Evolutionary conservation across 1,140 invertebrate species (phyloP), one percentile per base, ranked within the genome.

Genomic region (Pogonomyrmex barbatus): DNA sequence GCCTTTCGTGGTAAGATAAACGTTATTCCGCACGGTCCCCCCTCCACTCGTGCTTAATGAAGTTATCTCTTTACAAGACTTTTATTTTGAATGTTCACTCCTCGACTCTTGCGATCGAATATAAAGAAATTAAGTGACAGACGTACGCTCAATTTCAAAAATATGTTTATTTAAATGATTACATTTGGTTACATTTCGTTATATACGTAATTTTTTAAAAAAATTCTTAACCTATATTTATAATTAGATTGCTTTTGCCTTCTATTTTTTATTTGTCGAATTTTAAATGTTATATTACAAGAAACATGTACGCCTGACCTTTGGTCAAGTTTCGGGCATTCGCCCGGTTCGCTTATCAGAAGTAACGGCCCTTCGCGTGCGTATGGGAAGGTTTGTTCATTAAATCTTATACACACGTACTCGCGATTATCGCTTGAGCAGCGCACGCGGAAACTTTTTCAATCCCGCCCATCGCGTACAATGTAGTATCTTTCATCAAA

Each of bases 401-500:
- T 83, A 83, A 75, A 83, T 83, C 79, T 83, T 75, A 24, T 24
- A 62, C 42, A 73, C 79, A 60, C 79, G 68, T 82, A 82, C 39
- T 45, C 68, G 54, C 68, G 77, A 81, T 81, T 81, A 81, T 81
- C 58, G 39, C 24, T 50, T 30, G 78, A 68, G 45, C 63, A n/a
- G 77, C 24, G 30, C 52, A 47, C 67, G 67, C 67, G 67, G 42
- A 73, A 24, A 82, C 67, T 73, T 60, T 52, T 82, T 82, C 79
- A 73, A 56, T 71, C 52, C 39, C 79, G 67, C 52, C 54, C 68
- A 75, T 83, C 56, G 30, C 39, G 68, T 83, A 75, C 68, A 83
- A 50, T 83, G 45, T 73, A 75, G 42, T 83, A 83, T 83, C 79
- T 83, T 17, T 33, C 79, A 83, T 83, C 68, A 83, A 75, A 75